A percentile compares a stretch with the other conserved stretches of the same genome.
phyloP scores from a whole-genome alignment of 2,888 invertebrate species.

The Rutpela maculata region DNA sequence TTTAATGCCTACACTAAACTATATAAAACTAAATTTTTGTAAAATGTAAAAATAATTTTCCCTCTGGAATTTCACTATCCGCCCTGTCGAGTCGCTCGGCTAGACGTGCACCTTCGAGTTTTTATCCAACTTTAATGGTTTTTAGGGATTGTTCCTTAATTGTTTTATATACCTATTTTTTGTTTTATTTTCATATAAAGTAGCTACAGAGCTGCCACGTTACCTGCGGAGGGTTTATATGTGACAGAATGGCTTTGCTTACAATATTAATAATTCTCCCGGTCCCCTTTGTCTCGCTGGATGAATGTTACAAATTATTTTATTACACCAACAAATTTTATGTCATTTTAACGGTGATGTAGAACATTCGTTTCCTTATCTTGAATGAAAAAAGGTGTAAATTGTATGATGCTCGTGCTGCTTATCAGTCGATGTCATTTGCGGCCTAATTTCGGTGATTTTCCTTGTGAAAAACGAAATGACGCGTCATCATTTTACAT shows the following conservation, averaged over 20 bases:
- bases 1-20: too few species aligned
- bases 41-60: not conserved
- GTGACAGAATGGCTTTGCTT: constrained; percentile 45
- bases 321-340: constrained; percentile 37
- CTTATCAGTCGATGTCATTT: not conserved
- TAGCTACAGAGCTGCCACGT: constrained; percentile 23
- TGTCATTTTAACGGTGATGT: constrained; percentile 23
- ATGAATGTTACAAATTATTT: constrained; percentile 44
- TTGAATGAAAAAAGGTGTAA: constrained; percentile 11
- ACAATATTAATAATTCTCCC: constrained; percentile 46
- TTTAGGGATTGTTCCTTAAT: constrained; percentile 43
- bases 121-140: constrained; percentile 47
- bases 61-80: not conserved
- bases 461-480: not conserved
- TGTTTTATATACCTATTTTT: constrained; percentile 42
- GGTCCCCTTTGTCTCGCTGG: constrained; percentile 26
- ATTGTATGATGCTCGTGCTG: not conserved
- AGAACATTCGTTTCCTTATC: constrained; percentile 8
- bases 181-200: constrained; percentile 27
- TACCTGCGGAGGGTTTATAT: constrained; percentile 41
- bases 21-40: not conserved
- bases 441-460: not conserved
- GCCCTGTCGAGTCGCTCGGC: constrained; percentile 1
- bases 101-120: constrained; percentile 2
- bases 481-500: not conserved